A percentile compares a stretch with the other conserved stretches of the same genome.
These are phyloP conservation scores for Cephalopholis sonnerati DNA, from an alignment of 2,113 vertebrate species.

Conservation along the genomic window DNA sequence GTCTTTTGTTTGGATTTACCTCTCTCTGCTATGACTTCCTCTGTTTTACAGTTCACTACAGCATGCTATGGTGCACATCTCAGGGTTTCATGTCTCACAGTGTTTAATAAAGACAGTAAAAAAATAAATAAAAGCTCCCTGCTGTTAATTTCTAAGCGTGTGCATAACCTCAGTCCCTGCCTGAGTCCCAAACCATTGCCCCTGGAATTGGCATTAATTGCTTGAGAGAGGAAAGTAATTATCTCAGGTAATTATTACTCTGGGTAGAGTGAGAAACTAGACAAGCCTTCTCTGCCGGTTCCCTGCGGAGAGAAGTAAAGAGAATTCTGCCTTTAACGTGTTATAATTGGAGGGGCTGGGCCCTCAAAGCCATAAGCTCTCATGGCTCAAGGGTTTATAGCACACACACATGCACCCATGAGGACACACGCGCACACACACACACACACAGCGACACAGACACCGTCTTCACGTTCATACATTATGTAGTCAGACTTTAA, in stretches of 20 bases:
- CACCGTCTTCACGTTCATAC: conserved; percentile 15
- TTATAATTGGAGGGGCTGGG: conserved; percentile 85
- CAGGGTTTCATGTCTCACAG: conserved; percentile 52
- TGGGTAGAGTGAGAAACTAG: conserved; percentile 80
- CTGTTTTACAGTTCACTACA: conserved; percentile 33
- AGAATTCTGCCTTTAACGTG: conserved; percentile 81
- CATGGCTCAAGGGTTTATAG: conserved; percentile 66
- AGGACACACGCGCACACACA: conserved; percentile 12
- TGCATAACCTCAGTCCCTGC: conserved; percentile 59
- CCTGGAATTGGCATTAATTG: conserved; percentile 85
- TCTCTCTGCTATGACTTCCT: conserved; percentile 3
- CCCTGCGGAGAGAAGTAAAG: conserved; percentile 75
- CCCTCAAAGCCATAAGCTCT: conserved; percentile 75
- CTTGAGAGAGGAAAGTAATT: conserved; percentile 86
- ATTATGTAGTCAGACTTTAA: conserved; percentile 4
- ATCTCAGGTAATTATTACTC: conserved; percentile 88
- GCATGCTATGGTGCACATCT: conserved; percentile 12
- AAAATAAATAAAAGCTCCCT: conserved; percentile 53
- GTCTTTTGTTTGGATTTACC: conserved; percentile 24
- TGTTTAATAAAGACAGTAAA: conserved; percentile 63
- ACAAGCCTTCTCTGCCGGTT: conserved; percentile 66
- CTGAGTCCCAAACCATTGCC: conserved; percentile 74
- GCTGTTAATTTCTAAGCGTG: conserved; percentile 63
- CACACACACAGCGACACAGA: conserved; percentile 2
- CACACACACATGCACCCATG: conserved; percentile 25